phyloP scores from a whole-genome alignment of 37 sponge, comb jelly and placozoan genomes.

The Cliona cf. orientalis region DNA sequence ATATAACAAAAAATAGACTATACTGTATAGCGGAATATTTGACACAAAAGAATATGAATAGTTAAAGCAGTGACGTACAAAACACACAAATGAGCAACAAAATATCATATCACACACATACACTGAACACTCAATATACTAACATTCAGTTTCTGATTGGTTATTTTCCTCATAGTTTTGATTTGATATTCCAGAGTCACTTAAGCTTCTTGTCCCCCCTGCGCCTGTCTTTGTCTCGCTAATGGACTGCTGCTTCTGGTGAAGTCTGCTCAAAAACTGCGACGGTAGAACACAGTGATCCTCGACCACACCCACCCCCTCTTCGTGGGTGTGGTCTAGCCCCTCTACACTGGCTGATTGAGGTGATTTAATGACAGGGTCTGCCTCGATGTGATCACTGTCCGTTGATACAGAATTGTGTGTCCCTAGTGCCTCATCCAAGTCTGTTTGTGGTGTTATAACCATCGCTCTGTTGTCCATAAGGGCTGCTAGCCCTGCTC shows the following conservation, averaged over 20 bases:
- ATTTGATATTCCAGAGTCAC: conserved; percentile 32
- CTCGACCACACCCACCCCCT: not conserved
- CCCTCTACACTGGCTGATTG: not conserved
- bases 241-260: too few relatives aligned
- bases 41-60: too few relatives aligned
- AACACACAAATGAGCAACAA: too few relatives aligned
- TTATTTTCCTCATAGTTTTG: not conserved
- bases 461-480: not conserved
- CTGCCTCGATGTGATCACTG: conserved; percentile 17
- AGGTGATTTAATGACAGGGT: conserved; percentile 14
- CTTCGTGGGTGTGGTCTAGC: not conserved
- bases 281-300: not conserved
- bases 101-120: conserved; percentile 5
- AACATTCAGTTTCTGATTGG: not conserved
- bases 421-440: not conserved
- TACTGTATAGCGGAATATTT: too few relatives aligned
- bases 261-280: too few relatives aligned
- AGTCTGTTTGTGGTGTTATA: not conserved
- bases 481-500: too few relatives aligned
- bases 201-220: not conserved
- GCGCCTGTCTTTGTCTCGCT: too few relatives aligned
- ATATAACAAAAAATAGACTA: too few relatives aligned
- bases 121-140: not conserved
- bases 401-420: conserved; percentile 22
- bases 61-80: too few relatives aligned